Evolutionary conservation across 2,888 invertebrate species (phyloP).

Genomic region (Tanytarsus gracilentus): DNA sequence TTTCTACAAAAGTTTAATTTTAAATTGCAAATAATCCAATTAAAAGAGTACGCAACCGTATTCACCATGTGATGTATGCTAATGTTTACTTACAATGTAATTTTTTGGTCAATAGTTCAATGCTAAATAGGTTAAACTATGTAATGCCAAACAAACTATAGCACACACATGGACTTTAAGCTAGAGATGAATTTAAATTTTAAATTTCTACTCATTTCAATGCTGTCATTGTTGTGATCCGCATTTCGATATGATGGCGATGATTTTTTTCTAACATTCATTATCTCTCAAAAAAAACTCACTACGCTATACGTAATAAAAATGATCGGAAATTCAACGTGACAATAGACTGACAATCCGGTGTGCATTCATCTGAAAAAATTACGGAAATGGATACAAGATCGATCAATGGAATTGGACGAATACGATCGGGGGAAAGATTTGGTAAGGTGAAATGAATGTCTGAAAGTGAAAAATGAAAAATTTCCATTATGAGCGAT

Average conservation of each 20-base stretch:
- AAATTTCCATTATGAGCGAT: not conserved
- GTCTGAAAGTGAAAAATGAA: not conserved
- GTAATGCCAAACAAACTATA: not conserved
- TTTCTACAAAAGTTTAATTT: no score
- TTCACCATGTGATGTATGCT: not conserved
- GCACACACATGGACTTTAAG: no score
- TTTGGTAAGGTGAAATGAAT: constrained; percentile 51
- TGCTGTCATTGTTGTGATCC: no score
- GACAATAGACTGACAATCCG: constrained; percentile 15
- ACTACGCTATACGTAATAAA: no score
- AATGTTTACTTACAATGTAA: not conserved
- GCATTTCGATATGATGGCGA: no score
- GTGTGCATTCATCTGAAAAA: constrained; percentile 38
- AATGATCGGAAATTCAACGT: no score
- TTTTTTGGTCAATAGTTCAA: constrained; percentile 11
- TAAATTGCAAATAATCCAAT: not conserved
- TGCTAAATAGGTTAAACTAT: not conserved
- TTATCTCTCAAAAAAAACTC: no score
- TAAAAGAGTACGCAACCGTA: no score
- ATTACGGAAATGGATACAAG: constrained; percentile 43
- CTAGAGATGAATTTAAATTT: no score
- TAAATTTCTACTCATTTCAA: no score
- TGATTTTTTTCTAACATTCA: no score
- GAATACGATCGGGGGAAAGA: constrained; percentile 56
- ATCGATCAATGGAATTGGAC: constrained; percentile 46